These are phyloP conservation scores for Chironomus riparius DNA, from an alignment of 2,888 invertebrate species.

Conservation along the genomic window DNA sequence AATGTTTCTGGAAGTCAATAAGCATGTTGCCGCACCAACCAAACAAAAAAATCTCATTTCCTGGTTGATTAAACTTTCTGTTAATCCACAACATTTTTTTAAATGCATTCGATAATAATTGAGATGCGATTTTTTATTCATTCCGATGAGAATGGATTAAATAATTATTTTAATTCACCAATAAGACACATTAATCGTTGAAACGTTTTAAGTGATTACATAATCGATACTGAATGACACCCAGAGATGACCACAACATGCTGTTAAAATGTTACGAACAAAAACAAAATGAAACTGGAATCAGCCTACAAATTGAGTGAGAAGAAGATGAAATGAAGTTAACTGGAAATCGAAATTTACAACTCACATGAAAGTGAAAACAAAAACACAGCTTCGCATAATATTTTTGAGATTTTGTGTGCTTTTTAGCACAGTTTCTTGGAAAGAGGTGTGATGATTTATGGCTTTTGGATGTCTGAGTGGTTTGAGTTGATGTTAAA, in stretches of 20 bases:
- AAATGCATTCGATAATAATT: neutral
- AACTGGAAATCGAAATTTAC: neutral
- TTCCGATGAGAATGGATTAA: no score
- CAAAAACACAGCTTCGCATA: neutral
- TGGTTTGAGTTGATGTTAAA: no score
- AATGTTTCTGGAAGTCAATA: neutral
- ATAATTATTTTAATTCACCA: no score
- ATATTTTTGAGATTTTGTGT: neutral
- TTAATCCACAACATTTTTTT: neutral
- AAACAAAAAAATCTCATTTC: neutral
- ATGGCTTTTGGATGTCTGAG: no score
- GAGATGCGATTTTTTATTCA: neutral
- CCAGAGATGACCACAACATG: neutral
- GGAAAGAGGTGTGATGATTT: no score
- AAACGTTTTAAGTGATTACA: neutral
- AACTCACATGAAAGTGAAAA: conserved; percentile 3
- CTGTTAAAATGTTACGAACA: neutral
- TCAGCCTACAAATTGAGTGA: neutral
- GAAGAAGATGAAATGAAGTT: neutral
- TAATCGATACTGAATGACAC: neutral
- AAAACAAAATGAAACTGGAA: neutral
- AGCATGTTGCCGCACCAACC: neutral
- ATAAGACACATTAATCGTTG: no score
- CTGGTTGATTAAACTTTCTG: conserved; percentile 21
- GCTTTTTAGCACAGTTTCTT: neutral